A percentile compares a stretch with the other conserved stretches of the same genome.
Conservation (phyloP, 1,140 invertebrate genomes). For the Leptopilina clavipes region DNA sequence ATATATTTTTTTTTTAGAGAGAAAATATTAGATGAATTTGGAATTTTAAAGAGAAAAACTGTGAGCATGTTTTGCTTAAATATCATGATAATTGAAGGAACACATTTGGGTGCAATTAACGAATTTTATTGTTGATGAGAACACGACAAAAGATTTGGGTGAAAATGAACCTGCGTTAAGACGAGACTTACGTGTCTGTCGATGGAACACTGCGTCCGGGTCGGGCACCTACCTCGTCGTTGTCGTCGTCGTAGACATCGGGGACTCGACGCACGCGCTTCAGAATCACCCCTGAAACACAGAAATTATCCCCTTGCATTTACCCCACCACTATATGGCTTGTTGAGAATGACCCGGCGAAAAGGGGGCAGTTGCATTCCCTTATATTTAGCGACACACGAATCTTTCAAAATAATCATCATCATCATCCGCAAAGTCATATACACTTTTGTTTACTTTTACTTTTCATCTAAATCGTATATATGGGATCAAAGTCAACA, state of each 20-base stretch:
- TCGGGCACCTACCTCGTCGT: slow-evolving; percentile 69
- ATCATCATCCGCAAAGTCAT: background rate
- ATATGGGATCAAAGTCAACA: too few relatives aligned
- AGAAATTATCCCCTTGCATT: slow-evolving; percentile 56
- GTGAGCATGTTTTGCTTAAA: background rate
- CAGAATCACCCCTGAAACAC: slow-evolving; percentile 58
- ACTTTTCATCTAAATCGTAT: too few relatives aligned
- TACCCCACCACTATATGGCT: slow-evolving; percentile 34
- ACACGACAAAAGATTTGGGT: background rate
- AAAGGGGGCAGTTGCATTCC: background rate
- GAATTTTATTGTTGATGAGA: background rate
- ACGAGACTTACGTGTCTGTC: slow-evolving; percentile 56
- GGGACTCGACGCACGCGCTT: slow-evolving; percentile 71
- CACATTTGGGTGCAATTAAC: background rate
- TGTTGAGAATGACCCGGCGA: slow-evolving; percentile 15
- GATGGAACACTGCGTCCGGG: slow-evolving; percentile 71
- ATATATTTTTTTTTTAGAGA: background rate
- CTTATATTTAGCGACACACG: background rate
- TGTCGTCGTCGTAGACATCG: slow-evolving; percentile 62
- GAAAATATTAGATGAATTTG: background rate
- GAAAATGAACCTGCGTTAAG: slow-evolving; percentile 37
- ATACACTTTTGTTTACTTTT: too few relatives aligned
- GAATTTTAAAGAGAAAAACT: background rate
- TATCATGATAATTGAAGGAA: background rate
- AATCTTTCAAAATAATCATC: background rate